Evolutionary conservation across 2,113 vertebrate genomes (phyloP).

Genomic region (Hemibagrus wyckioides): DNA sequence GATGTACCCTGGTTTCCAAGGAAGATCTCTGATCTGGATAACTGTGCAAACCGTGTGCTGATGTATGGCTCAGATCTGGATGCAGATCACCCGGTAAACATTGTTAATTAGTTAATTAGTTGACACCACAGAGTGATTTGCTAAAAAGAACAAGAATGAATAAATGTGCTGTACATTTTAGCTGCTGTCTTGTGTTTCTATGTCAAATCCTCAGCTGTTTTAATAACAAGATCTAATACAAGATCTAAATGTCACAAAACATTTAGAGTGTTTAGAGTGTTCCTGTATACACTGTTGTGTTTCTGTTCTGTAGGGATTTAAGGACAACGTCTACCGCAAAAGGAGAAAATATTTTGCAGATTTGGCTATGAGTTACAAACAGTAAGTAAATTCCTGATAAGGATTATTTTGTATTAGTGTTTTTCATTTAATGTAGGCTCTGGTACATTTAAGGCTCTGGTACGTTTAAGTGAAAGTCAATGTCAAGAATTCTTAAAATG

Average conservation of each 20-base stretch:
- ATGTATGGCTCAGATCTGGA: conserved; percentile 97
- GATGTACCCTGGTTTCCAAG: conserved; percentile 92
- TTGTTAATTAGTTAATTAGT: not conserved
- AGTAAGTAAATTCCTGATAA: conserved; percentile 75
- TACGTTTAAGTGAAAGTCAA: not conserved
- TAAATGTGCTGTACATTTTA: not conserved
- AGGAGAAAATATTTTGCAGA: conserved; percentile 97
- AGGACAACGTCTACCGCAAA: conserved; percentile 95
- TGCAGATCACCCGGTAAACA: conserved; percentile 87
- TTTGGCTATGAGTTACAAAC: conserved; percentile 89
- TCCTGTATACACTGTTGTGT: not conserved
- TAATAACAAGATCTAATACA: not conserved
- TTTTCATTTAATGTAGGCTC: not conserved
- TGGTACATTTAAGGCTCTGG: no score
- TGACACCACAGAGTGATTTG: not conserved
- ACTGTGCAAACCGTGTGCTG: conserved; percentile 91
- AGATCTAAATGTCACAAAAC: not conserved
- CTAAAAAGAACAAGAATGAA: not conserved
- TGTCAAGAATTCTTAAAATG: not conserved
- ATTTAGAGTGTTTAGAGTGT: not conserved
- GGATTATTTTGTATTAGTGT: not conserved
- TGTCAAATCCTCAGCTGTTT: not conserved
- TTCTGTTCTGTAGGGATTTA: conserved; percentile 84
- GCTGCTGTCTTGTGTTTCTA: not conserved
- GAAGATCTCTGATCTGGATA: conserved; percentile 96